phyloP scores from a whole-genome alignment of 1,140 invertebrate species.

The Orchesella cincta region DNA sequence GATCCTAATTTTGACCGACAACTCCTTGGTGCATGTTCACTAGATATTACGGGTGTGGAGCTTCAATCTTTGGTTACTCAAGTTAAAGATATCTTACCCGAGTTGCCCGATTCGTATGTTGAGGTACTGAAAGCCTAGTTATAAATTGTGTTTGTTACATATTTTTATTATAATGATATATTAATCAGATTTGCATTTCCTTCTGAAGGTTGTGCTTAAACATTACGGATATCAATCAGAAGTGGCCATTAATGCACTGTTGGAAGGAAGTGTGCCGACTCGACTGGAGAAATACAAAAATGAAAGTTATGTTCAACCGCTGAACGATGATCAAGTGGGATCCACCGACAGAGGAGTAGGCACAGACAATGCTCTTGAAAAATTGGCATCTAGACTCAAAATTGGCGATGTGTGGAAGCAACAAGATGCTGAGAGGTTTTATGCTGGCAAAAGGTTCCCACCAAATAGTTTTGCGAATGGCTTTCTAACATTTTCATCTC shows the following conservation, averaged over 20 bases:
- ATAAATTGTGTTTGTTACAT: no score
- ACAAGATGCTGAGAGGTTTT: constrained; percentile 13
- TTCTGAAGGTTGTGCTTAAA: constrained; percentile 42
- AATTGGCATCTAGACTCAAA: not conserved
- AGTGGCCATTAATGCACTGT: constrained; percentile 58
- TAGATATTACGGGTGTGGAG: constrained; percentile 45
- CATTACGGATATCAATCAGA: constrained; percentile 57
- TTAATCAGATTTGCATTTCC: not conserved
- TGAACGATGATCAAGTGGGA: not conserved
- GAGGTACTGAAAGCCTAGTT: constrained; percentile 26
- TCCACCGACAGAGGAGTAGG: not conserved
- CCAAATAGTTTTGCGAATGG: not conserved
- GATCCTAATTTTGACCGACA: constrained; percentile 48
- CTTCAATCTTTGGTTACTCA: constrained; percentile 43
- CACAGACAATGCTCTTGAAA: no score
- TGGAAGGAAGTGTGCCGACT: constrained; percentile 59
- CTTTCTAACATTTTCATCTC: not conserved
- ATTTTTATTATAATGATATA: no score
- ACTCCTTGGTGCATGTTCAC: constrained; percentile 47
- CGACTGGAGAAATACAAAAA: constrained; percentile 52
- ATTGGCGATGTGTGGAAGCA: not conserved
- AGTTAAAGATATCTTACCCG: constrained; percentile 49
- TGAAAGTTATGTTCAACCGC: constrained; percentile 16
- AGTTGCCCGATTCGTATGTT: constrained; percentile 44
- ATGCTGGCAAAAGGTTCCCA: not conserved